A percentile compares a stretch with the other conserved stretches of the same genome.
phyloP scores from a whole-genome alignment of 2,113 vertebrate genomes.

The Trogon melanurus region DNA sequence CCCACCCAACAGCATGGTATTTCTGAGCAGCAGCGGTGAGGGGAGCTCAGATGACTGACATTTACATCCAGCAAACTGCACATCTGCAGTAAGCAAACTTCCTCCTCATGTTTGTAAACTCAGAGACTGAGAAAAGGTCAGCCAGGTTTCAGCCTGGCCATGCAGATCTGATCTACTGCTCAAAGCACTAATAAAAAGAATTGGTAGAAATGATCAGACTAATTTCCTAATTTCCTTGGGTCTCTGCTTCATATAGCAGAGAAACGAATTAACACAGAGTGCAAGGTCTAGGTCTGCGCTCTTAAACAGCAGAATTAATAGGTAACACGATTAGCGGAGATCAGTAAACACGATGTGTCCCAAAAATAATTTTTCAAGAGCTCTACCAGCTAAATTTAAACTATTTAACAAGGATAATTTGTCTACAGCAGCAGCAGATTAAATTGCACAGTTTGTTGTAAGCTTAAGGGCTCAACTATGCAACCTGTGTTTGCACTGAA shows the following conservation, averaged over 20 bases:
- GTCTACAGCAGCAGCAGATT: not conserved
- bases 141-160: not conserved
- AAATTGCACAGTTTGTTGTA: not conserved
- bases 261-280: not conserved
- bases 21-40: not conserved
- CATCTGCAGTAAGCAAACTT: slow-evolving; percentile 37
- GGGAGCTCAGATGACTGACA: not conserved
- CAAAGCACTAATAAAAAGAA: not conserved
- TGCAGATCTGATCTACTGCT: not conserved
- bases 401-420: slow-evolving; percentile 5
- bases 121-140: slow-evolving; percentile 5
- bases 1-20: not conserved
- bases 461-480: slow-evolving; percentile 1
- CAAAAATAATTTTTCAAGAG: slow-evolving; percentile 32
- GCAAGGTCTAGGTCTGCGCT: not conserved
- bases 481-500: not conserved
- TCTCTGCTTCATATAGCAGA: not conserved
- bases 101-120: slow-evolving; percentile 38
- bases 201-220: not conserved
- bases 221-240: not conserved
- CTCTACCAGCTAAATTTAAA: slow-evolving; percentile 47
- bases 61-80: not conserved
- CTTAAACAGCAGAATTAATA: not conserved
- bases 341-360: slow-evolving; percentile 3
- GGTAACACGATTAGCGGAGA: not conserved